Base-by-base conservation (phyloP, 2,888 invertebrate genomes). In the Scaptomyza tumidula region DNA sequence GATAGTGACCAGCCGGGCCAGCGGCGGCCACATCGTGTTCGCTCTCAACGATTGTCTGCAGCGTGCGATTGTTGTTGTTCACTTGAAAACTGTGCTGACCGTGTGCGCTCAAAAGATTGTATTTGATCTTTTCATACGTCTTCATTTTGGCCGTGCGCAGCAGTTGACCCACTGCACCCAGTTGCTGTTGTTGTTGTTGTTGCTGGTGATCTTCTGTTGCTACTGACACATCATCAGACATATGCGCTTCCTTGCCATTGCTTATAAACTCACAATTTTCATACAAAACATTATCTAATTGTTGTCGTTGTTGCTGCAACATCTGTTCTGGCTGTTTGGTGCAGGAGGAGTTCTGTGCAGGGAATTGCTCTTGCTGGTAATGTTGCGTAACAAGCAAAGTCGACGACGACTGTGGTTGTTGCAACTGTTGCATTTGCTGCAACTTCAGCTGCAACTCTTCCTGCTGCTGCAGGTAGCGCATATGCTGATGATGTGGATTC, bases 401-500 rank as follows among this genome's bases (percentile, higher is more conserved):
- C 11, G 49, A 48, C 45, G 67, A 54, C 44, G 64, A 57, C 57
- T 70, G 70, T 56, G 76, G 64, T 57, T 71, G 69, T 49, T 84
- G 77, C 62, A 71, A 62, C 39, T 77, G 68, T 45, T 80, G 78
- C 59, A 93, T 52, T 92, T 93, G 77, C 92, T 94, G 84, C 72
- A 87, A 71, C 67, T 86, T 86, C 46, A 75, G 67, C 64, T 88
- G 89, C 75, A 89, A 71, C 66, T 91, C 85, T 80, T 89, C 86
- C 83, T 86, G 89, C 67, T 89, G 90, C 64, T 90, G 90, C 78
- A 88, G 76, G 68, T 87, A 89, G 59, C 82, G 85, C 78, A 86
- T 87, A 85, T 93, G 93, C 85, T 93, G 92, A 78, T 93, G 93
- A 79, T 93, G 92, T 45, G 93, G 75, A 75, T 93, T 93, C 19